These are phyloP conservation scores for Sebastes wilsoni DNA, from an alignment of 2,797 vertebrate genomes.

Conservation along the genomic window DNA sequence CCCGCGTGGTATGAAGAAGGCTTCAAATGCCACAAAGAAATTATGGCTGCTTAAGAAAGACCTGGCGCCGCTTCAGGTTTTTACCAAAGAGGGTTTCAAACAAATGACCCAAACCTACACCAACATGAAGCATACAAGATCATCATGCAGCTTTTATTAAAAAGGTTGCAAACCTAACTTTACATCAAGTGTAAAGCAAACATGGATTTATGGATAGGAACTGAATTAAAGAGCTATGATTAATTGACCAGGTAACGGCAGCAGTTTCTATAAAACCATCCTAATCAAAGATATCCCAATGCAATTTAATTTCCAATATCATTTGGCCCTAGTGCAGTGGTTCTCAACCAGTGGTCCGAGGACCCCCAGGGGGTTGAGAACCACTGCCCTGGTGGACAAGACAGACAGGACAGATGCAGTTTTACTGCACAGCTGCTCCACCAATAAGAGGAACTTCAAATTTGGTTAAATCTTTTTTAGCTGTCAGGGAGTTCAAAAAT, in stretches of 20 bases:
- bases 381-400: neutral
- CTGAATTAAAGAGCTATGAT: neutral
- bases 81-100: neutral
- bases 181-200: neutral
- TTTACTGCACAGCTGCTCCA: neutral
- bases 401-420: conserved; percentile 1
- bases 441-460: neutral
- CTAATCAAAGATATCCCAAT: neutral
- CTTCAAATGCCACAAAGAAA: neutral
- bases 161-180: neutral
- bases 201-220: neutral
- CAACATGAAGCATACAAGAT: neutral
- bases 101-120: neutral
- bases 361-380: no score
- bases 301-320: neutral
- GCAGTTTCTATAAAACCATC: neutral
- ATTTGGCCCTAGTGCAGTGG: neutral
- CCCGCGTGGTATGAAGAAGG: no score
- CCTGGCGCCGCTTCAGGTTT: neutral
- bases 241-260: neutral
- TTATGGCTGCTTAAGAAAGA: neutral
- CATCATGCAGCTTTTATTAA: neutral
- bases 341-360: neutral
- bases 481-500: neutral
- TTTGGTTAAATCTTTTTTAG: neutral